These are phyloP conservation scores for Samia ricini DNA, from an alignment of 1,140 invertebrate genomes.

Conservation along the genomic window DNA sequence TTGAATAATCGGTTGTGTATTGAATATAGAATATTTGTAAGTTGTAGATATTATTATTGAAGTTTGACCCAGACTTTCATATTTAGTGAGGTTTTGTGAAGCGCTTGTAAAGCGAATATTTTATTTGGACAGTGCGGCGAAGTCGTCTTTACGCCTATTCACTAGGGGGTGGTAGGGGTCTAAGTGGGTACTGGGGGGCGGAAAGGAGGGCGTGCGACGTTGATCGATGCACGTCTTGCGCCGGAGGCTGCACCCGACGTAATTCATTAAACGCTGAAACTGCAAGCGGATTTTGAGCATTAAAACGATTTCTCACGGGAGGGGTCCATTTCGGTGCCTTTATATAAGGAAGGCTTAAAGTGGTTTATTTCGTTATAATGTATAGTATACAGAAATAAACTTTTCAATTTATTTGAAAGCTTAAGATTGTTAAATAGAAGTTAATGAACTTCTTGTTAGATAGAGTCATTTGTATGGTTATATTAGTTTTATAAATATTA, in stretches of 20 bases:
- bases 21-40: no score
- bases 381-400: not conserved
- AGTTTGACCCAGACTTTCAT: not conserved
- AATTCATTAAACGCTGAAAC: conserved; percentile 77
- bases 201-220: conserved; percentile 50
- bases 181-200: conserved; percentile 27
- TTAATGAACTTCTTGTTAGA: no score
- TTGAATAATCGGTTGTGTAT: no score
- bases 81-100: not conserved
- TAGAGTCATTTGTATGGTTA: no score
- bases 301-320: conserved; percentile 73
- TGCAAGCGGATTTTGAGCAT: conserved; percentile 75
- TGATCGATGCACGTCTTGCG: conserved; percentile 77
- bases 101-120: conserved; percentile 49
- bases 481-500: no score
- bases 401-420: not conserved
- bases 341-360: conserved; percentile 44
- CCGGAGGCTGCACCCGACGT: conserved; percentile 75
- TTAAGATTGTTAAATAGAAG: no score
- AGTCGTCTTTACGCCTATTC: conserved; percentile 59
- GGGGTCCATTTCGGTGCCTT: conserved; percentile 50
- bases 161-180: conserved; percentile 26
- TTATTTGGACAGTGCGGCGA: conserved; percentile 71
- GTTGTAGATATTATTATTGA: not conserved
- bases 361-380: conserved; percentile 43